A percentile compares a stretch with the other conserved stretches of the same genome.
Evolutionary conservation across 2,797 vertebrate genomes (phyloP).

Genomic region (Tamandua tetradactyla): DNA sequence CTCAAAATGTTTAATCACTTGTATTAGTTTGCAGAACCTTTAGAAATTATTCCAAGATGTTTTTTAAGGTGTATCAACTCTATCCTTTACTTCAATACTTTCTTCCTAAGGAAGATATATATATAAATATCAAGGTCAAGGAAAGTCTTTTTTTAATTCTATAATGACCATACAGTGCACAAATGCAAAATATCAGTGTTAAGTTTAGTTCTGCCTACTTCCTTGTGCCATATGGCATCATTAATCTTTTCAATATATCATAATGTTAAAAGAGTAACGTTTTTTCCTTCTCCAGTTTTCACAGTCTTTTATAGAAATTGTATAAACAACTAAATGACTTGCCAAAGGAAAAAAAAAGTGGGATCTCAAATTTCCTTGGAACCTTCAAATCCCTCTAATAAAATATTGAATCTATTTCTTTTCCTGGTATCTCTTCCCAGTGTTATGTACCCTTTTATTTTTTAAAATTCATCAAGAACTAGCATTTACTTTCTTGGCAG

Average conservation of each 20-base stretch:
- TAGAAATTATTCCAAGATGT: conserved; percentile 3
- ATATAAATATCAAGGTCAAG: neutral
- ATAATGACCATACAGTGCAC: neutral
- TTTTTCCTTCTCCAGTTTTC: neutral
- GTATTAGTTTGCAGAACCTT: neutral
- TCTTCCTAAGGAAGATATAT: neutral
- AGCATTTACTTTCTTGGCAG: neutral
- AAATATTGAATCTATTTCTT: neutral
- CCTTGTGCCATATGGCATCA: neutral
- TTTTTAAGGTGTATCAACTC: neutral
- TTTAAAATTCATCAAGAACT: neutral
- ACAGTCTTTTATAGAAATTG: conserved; percentile 11
- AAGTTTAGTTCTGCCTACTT: neutral
- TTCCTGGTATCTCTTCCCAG: neutral
- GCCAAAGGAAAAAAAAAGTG: neutral
- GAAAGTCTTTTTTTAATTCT: neutral
- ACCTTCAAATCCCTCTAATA: conserved; percentile 19
- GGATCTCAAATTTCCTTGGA: neutral
- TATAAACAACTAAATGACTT: conserved; percentile 11
- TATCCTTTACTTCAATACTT: neutral
- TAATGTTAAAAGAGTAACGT: neutral
- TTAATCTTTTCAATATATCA: conserved; percentile 28
- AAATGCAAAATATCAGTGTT: neutral
- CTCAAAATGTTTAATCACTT: neutral
- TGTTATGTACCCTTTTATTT: neutral